These are phyloP conservation scores for Creontiades dilutus DNA, from an alignment of 2,888 invertebrate genomes.

Conservation along the genomic window DNA sequence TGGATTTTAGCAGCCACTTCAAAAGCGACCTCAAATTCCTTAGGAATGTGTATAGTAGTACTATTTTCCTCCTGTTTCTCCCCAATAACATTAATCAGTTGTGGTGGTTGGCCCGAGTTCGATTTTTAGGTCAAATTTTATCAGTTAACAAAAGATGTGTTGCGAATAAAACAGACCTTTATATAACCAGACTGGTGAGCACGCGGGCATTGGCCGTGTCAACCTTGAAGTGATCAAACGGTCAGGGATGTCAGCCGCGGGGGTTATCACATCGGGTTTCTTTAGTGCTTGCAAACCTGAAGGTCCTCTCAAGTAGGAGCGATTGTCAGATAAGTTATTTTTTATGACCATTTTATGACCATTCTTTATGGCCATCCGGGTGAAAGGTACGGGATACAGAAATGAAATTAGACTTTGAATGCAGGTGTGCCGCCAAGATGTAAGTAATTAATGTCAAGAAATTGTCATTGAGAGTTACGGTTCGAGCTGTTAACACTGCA, in stretches of 20 bases:
- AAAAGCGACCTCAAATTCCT: no score
- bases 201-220: constrained; percentile 32
- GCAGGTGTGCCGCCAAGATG: background rate
- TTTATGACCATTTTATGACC: background rate
- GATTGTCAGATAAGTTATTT: background rate
- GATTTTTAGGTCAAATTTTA: constrained; percentile 38
- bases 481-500: background rate
- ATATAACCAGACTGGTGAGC: constrained; percentile 19
- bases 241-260: background rate
- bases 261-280: constrained; percentile 4
- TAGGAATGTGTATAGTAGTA: no score
- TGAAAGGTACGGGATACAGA: background rate
- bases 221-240: constrained; percentile 33
- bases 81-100: constrained; percentile 16
- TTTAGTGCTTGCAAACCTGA: constrained; percentile 20
- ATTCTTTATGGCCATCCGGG: background rate
- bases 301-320: background rate
- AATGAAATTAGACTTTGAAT: background rate
- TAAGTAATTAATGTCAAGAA: background rate
- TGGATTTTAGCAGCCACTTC: no score
- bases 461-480: background rate
- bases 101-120: constrained; percentile 1
- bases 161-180: constrained; percentile 32
- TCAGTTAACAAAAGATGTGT: constrained; percentile 1
- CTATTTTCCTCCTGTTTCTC: background rate